phyloP scores from a whole-genome alignment of 2,113 vertebrate species.

The Elachura formosa region DNA sequence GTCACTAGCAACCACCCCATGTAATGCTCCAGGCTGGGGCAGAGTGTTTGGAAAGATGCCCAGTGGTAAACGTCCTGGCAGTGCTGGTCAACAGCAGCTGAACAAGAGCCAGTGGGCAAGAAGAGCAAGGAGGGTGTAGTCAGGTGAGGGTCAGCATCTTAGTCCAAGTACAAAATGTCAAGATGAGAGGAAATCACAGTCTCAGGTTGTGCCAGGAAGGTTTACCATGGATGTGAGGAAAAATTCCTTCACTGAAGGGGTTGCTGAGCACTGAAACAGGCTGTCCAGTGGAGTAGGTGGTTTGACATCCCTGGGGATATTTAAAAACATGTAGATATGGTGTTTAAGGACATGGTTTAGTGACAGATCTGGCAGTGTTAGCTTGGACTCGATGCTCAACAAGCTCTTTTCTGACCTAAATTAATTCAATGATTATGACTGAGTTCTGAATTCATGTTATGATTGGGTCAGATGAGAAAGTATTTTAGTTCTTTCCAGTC shows the following conservation, averaged over 20 bases:
- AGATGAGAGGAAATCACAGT: background rate
- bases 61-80: background rate
- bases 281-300: background rate
- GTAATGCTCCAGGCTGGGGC: background rate
- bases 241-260: background rate
- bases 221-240: background rate
- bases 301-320: background rate
- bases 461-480: background rate
- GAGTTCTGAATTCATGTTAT: background rate
- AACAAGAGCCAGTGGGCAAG: background rate
- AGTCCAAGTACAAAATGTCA: background rate
- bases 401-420: background rate
- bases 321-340: background rate
- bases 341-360: background rate
- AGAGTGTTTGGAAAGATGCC: background rate
- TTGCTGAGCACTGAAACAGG: background rate
- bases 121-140: background rate
- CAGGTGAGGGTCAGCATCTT: background rate
- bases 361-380: background rate
- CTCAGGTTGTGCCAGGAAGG: background rate
- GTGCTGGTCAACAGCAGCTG: fast-evolving
- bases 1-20: background rate
- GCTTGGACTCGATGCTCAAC: fast-evolving
- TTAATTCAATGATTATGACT: background rate
- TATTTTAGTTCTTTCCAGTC: background rate